Evolutionary conservation across 2,797 vertebrate species (phyloP).

Genomic region (Pipistrellus kuhlii): DNA sequence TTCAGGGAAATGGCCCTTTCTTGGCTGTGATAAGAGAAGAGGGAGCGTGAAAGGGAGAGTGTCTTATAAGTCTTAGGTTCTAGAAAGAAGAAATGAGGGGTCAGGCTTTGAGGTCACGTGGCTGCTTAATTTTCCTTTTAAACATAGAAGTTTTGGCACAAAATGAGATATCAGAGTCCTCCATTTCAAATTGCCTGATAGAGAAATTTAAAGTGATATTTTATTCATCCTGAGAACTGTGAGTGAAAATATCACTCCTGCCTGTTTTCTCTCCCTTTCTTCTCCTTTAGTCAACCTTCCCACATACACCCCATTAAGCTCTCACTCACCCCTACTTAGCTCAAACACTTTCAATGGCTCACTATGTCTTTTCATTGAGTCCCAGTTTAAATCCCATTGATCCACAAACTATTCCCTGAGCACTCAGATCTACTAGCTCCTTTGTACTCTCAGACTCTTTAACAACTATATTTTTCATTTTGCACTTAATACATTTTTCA

Average conservation of each 20-base stretch:
- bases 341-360: neutral
- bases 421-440: neutral
- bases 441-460: neutral
- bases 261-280: neutral
- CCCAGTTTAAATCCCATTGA: neutral
- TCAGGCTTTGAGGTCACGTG: neutral
- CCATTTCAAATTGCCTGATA: neutral
- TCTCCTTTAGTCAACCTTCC: neutral
- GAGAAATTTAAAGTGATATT: neutral
- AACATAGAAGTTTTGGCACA: neutral
- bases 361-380: neutral
- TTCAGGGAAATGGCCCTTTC: neutral
- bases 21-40: neutral
- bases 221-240: neutral
- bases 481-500: neutral
- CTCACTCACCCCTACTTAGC: neutral
- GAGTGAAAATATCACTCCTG: neutral
- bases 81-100: slow-evolving; percentile 7
- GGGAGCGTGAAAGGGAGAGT: neutral
- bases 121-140: neutral
- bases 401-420: neutral
- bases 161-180: neutral
- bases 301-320: neutral
- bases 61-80: neutral
- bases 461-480: neutral